Evolutionary conservation across 1,140 invertebrate genomes (phyloP).

Genomic region (Lanistes nyassanus): DNA sequence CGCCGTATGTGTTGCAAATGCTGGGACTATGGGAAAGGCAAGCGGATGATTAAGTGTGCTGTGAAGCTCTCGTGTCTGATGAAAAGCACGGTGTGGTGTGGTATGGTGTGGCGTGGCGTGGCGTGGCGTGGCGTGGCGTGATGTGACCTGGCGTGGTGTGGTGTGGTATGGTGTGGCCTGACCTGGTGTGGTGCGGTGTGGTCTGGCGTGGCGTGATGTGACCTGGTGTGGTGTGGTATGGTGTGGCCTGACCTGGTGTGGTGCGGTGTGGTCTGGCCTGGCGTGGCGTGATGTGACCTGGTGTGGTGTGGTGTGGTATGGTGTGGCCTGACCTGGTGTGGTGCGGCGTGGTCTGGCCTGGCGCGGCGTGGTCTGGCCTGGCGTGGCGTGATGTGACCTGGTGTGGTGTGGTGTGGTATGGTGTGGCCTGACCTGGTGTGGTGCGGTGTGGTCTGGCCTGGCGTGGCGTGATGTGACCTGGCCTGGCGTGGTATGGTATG

Average conservation of each 20-base stretch:
- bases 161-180: neutral
- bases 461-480: neutral
- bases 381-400: neutral
- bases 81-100: neutral
- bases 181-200: too few species aligned
- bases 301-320: neutral
- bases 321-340: too few species aligned
- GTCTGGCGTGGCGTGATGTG: neutral
- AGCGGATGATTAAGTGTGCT: too few species aligned
- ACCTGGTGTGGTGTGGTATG: neutral
- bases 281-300: neutral
- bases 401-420: neutral
- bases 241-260: too few species aligned
- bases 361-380: neutral
- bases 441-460: neutral
- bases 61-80: too few species aligned
- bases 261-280: neutral
- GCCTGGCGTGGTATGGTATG: neutral
- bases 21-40: too few species aligned
- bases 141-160: neutral
- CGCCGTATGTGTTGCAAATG: too few species aligned
- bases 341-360: neutral
- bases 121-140: neutral
- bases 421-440: neutral
- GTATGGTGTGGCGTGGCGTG: neutral